Evolutionary conservation across 1,140 invertebrate genomes (phyloP), one percentile per base, ranked within the genome.

Genomic region (Marisa cornuarietis): DNA sequence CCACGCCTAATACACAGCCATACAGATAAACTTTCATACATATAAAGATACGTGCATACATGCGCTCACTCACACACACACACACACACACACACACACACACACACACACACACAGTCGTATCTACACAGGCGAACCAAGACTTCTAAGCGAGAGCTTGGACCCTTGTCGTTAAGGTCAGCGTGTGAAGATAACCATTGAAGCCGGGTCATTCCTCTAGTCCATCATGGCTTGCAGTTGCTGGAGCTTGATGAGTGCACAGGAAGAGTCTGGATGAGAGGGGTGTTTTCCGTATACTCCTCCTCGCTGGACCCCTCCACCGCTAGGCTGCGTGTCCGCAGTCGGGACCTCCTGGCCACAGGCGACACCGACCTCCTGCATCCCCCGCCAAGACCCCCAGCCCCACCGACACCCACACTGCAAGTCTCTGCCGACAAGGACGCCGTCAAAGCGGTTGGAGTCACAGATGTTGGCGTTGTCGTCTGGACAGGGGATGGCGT

Each of bases 301-400:
- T 77, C 76, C 9, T 77, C 76, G 26, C 76, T 77, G 10, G 76
- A 77, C 49, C 66, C 76, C 51, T 77, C 76, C 8, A 77, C 51
- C 31, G 76, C 76, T 42, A 69, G 42, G 24, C 76, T 77, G 20
- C 76, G 76, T 22, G 76, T 51, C 65, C 54, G 65, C 61, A 24
- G 42, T 51, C 76, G 31, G 63, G 54, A 16, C 49, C 76, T 77
- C 65, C 62, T 77, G 63, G 68, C 26, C 65, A 68, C 5, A 13
- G 42, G 63, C 11, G 65, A 49, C 18, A n/a, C 63, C 13, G 62
- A 42, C 26, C 26, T 26, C 20, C 51, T 63, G 42, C 51, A 31
- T 22, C 51, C 65, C 6, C 63, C 63, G 13, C 71, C 22, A 3
- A 14, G 26, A 5, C 13, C 63, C 4, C n/a, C 76, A 26, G 22